Conservation (phyloP, 35 echinoderm and acorn worm species). For the Apostichopus parvimensis region DNA sequence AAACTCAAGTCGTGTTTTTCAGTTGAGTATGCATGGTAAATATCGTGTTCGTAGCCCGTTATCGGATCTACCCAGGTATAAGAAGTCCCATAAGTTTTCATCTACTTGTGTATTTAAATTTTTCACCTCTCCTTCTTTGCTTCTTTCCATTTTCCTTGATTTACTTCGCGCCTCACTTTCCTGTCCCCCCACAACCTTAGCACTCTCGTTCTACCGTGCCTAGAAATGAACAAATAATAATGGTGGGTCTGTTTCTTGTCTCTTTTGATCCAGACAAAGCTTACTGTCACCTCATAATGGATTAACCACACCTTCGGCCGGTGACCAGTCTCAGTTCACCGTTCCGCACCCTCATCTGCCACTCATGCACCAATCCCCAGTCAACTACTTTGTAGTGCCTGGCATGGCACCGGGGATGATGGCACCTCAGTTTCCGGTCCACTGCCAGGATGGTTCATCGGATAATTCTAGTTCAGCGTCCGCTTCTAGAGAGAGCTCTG, state of each 20-base stretch:
- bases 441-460: neutral
- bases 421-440: neutral
- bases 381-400: conserved; percentile 25
- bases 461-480: conserved; percentile 22
- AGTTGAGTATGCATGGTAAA: no score
- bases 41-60: no score
- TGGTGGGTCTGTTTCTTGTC: neutral
- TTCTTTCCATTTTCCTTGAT: no score
- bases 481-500: conserved; percentile 77
- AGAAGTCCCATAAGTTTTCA: no score
- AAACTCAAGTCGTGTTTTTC: no score
- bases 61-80: no score
- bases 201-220: no score
- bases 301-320: neutral
- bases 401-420: neutral
- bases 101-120: no score
- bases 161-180: no score
- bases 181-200: no score
- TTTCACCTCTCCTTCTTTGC: no score
- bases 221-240: no score
- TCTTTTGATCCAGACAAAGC: conserved; percentile 17
- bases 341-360: conserved; percentile 6
- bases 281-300: neutral
- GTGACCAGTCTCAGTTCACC: conserved; percentile 2
- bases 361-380: conserved; percentile 42